Base-by-base conservation (phyloP, 2,797 vertebrate genomes). In the Eptatretus atami region DNA sequence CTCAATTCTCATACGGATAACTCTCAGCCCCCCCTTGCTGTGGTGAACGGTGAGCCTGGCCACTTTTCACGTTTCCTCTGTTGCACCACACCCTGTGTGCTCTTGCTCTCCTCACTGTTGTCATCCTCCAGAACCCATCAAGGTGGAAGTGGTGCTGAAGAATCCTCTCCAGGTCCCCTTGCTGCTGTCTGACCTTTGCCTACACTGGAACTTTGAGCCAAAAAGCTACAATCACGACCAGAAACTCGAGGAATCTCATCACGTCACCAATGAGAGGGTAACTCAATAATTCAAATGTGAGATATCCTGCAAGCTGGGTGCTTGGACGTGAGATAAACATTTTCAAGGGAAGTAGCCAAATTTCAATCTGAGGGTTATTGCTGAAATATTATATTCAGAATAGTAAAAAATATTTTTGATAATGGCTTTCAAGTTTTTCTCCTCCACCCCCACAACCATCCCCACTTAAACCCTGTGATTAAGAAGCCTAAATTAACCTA, bases 81-180 rank as follows among this genome's bases (percentile, higher is more conserved):
- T 57, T 31, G 15, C 52, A 63, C 52, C 12, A 63, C 57, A 63
- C 57, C n/a, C 13, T 55, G n/a, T 55, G 68, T 64, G 65, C 12
- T 15, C 63, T 68, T 61, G 1, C 65, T 19, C 67, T 65, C 52
- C 66, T 67, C 63, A 2, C 2, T 13, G 66, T 69, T 69, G 53
- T 71, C 66, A 65, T 71, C 54, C 63, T 61, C 67, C 63, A 98
- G 88, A 98, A 66, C 88, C 87, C 15, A 75, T 98, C 70, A 82
- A 82, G 55, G 81, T 98, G 65, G 90, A 98, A 77, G 76, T 98
- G 69, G 79, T 77, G 6, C 84, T 98, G 71, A 79, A 78, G 74
- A 98, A 98, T 69, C 87, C 88, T 63, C 71, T 98, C 66, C 93
- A 92, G 71, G 81, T 98, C 73, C 76, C 84, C 2, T 75, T 98